These are phyloP conservation scores for Saturnia pavonia DNA, from an alignment of 2,888 invertebrate species.

Conservation along the genomic window DNA sequence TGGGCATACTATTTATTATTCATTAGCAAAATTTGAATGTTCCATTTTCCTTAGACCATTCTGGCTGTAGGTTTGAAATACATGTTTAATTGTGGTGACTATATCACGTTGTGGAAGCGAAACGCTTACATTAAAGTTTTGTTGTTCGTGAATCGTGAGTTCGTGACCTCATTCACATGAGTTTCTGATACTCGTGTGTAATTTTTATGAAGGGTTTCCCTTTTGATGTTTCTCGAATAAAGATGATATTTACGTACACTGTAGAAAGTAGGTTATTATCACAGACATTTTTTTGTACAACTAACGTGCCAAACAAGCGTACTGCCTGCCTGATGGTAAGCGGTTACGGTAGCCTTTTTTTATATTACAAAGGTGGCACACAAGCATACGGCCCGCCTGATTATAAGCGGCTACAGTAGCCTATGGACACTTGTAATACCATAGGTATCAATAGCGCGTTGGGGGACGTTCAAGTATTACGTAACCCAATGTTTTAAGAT, in stretches of 20 bases:
- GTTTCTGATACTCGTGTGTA: slow-evolving; percentile 2
- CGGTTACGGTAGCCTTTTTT: too few species aligned
- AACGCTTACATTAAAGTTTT: neutral
- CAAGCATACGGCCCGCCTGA: too few species aligned
- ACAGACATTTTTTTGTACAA: neutral
- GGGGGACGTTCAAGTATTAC: too few species aligned
- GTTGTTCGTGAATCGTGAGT: slow-evolving; percentile 1
- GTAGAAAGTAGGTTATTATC: neutral
- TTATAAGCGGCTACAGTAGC: too few species aligned
- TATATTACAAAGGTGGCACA: too few species aligned
- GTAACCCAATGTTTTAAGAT: too few species aligned
- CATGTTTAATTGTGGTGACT: neutral
- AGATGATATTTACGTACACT: neutral
- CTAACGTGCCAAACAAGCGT: too few species aligned
- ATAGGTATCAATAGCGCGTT: too few species aligned
- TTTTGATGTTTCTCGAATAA: neutral
- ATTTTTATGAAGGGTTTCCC: slow-evolving; percentile 1
- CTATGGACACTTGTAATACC: too few species aligned
- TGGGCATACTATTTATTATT: neutral
- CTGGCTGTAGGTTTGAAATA: neutral
- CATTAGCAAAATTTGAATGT: neutral
- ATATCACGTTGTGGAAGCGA: neutral
- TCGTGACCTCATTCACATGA: slow-evolving; percentile 11
- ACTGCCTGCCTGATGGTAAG: too few species aligned
- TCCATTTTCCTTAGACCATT: neutral